Base-by-base conservation (phyloP, 2,888 invertebrate genomes). In the Coleophora flavipennella region DNA sequence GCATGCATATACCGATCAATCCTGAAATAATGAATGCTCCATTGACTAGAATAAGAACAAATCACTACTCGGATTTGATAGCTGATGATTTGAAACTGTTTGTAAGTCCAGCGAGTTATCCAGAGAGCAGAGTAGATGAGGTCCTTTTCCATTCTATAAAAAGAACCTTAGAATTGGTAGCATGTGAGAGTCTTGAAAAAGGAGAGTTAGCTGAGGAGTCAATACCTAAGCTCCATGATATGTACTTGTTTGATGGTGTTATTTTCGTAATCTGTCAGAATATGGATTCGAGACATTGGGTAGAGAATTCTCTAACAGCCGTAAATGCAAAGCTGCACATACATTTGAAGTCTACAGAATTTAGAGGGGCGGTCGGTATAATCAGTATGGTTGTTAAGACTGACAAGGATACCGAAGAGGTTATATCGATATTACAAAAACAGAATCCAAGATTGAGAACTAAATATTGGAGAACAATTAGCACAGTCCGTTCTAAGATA, bases 291-390 rank as follows among this genome's bases (percentile, higher is more conserved):
- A 63, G 70, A 12, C 31, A 48, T 2, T 80, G 79, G 74, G 64
- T 80, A 1, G 75, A 77, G 40, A 43, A 59, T 0, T 50, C 55
- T 1, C 48, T 81, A 4, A 26, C 43, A 1, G 31, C 42, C 3
- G 56, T 78, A 0, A 76, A 72, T 41, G 36, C 48, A 0, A 67
- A 50, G 36, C 38, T 79, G 20, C 50, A 65, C 28, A 50, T 61
- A 1, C 59, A 59, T 43, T 53, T 83, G 1, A 79, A 75, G 49
- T 58, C 70, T 0, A 81, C 80, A 0, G 81, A 83, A 42, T 81
- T 76, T 41, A 62, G 83, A n/a, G 83, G 83, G 0, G 77, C 79
- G 1, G 83, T 83, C 0, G 83, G 83, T 0, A 81, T 81, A 8
- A 57, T 83, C 9, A 83, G 69, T 38, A 76, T 83, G 73, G 44